Conservation (phyloP, 2,888 invertebrate genomes). For the Eledone cirrhosa region DNA sequence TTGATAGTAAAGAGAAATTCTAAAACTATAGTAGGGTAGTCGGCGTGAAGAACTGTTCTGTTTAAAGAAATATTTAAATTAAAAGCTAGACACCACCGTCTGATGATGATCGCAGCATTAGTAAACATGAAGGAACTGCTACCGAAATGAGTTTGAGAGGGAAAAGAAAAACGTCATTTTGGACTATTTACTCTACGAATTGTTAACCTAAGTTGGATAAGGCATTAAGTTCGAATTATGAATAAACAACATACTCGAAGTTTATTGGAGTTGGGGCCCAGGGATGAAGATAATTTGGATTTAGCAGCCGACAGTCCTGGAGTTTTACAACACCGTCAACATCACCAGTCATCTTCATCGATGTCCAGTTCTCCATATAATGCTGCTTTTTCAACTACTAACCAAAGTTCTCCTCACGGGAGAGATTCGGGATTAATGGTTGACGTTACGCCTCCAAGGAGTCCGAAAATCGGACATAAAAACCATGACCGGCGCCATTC, state of each 20-base stretch:
- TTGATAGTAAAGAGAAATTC: no score
- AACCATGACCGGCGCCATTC: conserved; percentile 1
- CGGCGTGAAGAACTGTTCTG: not conserved
- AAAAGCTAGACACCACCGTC: not conserved
- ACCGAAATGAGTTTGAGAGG: not conserved
- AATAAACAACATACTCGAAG: conserved; percentile 23
- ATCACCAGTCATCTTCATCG: conserved; percentile 12
- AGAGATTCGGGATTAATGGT: conserved; percentile 9
- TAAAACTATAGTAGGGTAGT: not conserved
- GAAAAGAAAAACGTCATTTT: conserved; percentile 17
- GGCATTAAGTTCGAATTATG: not conserved
- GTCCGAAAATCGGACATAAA: conserved; percentile 24
- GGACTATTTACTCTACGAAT: not conserved
- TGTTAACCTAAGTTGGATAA: not conserved
- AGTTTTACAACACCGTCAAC: conserved; percentile 15
- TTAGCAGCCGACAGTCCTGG: conserved; percentile 25
- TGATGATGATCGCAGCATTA: conserved; percentile 16
- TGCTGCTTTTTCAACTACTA: not conserved
- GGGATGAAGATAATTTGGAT: conserved; percentile 14
- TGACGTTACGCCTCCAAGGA: conserved; percentile 16
- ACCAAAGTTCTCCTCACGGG: not conserved
- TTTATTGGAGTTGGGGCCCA: conserved; percentile 15
- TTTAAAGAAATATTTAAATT: not conserved
- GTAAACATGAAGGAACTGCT: conserved; percentile 15
- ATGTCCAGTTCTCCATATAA: not conserved